These are phyloP conservation scores for Engraulis encrasicolus DNA, from an alignment of 2,113 vertebrate species.

Conservation along the genomic window DNA sequence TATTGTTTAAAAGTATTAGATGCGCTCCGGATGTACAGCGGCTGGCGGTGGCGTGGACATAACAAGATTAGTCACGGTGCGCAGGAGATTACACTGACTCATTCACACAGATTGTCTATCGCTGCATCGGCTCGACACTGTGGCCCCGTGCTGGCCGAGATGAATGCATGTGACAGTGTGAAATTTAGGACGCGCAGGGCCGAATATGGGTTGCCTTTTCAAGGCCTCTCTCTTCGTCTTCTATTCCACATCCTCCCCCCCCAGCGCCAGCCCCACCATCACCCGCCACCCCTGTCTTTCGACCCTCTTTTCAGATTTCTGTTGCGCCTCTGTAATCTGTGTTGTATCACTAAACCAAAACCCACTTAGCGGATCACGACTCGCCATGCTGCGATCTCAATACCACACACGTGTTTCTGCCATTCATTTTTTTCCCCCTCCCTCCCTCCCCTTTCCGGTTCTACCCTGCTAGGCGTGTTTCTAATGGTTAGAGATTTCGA, in stretches of 20 bases:
- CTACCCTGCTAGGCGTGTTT: conserved; percentile 13
- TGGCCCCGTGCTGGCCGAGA: conserved; percentile 8
- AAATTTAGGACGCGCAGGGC: conserved; percentile 36
- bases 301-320: too few species aligned
- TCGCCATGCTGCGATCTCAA: background rate
- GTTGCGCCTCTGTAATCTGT: background rate
- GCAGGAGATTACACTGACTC: conserved; percentile 59
- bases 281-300: too few species aligned
- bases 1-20: conserved; percentile 16
- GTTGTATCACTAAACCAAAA: background rate
- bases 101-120: conserved; percentile 44
- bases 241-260: too few species aligned
- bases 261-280: too few species aligned
- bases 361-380: background rate
- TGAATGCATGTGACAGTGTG: conserved; percentile 54
- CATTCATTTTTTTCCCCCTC: background rate
- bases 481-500: conserved; percentile 48
- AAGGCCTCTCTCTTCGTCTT: background rate
- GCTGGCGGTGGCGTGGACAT: conserved; percentile 34
- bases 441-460: too few species aligned
- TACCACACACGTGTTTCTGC: background rate
- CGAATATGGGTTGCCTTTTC: background rate
- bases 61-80: conserved; percentile 68
- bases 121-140: conserved; percentile 28
- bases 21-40: conserved; percentile 47